Evolutionary conservation across 2,888 invertebrate species (phyloP).

Genomic region (Hofmannophila pseudospretella): DNA sequence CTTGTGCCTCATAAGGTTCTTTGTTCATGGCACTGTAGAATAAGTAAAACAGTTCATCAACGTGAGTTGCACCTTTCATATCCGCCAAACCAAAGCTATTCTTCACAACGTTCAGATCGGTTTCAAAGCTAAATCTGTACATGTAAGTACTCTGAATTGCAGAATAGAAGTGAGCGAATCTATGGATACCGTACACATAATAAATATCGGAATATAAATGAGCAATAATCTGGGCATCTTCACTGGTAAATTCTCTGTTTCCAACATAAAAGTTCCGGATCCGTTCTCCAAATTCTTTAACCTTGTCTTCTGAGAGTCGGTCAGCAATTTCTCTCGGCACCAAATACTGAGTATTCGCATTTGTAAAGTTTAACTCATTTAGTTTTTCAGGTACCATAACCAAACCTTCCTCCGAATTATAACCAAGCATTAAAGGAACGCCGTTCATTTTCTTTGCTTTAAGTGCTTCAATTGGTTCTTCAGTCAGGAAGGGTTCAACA

Average conservation of each 20-base stretch:
- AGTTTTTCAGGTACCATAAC: constrained; percentile 10
- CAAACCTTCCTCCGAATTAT: constrained; percentile 34
- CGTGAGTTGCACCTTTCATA: constrained; percentile 57
- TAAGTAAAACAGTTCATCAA: constrained; percentile 65
- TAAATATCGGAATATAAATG: constrained; percentile 19
- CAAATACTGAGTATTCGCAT: constrained; percentile 23
- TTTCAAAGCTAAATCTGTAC: constrained; percentile 26
- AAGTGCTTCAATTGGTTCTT: constrained; percentile 27
- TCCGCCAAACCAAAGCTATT: constrained; percentile 12
- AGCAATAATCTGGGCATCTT: constrained; percentile 16
- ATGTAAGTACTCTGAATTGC: constrained; percentile 17
- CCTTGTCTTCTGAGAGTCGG: constrained; percentile 15
- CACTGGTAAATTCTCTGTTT: constrained; percentile 18
- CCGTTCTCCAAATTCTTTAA: constrained; percentile 21
- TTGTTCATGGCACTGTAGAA: constrained; percentile 46
- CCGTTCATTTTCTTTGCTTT: constrained; percentile 21
- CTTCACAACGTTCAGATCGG: constrained; percentile 28
- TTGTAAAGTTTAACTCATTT: constrained; percentile 25
- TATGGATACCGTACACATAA: constrained; percentile 20
- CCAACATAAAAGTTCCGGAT: constrained; percentile 28
- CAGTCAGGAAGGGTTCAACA: constrained; percentile 28
- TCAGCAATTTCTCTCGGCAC: constrained; percentile 28
- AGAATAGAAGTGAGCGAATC: constrained; percentile 17
- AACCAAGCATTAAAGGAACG: constrained; percentile 34
- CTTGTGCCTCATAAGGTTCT: constrained; percentile 30